Evolutionary conservation across 2,113 vertebrate species (phyloP), one percentile per base, ranked within the genome.

Genomic region (Epinephelus fuscoguttatus): DNA sequence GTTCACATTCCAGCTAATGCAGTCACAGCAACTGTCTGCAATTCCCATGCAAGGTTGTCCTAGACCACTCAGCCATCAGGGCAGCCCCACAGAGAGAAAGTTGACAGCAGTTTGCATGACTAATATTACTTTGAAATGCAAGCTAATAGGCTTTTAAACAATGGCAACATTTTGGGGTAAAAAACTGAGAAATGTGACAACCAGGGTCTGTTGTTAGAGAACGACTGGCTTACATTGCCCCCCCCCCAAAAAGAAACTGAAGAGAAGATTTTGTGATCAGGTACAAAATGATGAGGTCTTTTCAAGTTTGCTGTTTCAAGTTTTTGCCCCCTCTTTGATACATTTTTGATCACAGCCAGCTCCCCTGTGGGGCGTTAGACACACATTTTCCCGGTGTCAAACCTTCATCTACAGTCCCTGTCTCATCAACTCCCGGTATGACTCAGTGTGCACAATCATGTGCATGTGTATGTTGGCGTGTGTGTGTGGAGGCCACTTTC

Each of bases 311-410:
- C 86, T 52, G 83, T 94, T 92, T 94, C 89, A 94, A 92, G 87
- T 93, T 93, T 93, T 68, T 52, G 84, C 57, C 81, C 64, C 61
- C 61, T 25, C 86, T 94, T 92, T 94, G 90, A 94, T 94, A 81
- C 57, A 94, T 92, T 90, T 93, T 94, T 94, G 45, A 94, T 95
- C 89, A 95, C 80, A 94, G 89, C 59, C 69, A 40, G 60, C 73
- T 76, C 80, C 89, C 87, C 79, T 18, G 69, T 47, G 82, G 81
- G 84, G 78, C 25, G 69, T 80, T 85, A 84, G 84, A 71, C 85
- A 86, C 89, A 91, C 85, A 84, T 63, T 89, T 88, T 81, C 69
- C 75, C 23, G 68, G 83, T 90, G 84, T 89, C 79, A 80, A 86
- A 69, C 84, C 73, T 89, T 87, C 89, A 87, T 94, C 86, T 88